Conservation (phyloP, 2,888 invertebrate genomes). For the Pharmacophagus antenor region DNA sequence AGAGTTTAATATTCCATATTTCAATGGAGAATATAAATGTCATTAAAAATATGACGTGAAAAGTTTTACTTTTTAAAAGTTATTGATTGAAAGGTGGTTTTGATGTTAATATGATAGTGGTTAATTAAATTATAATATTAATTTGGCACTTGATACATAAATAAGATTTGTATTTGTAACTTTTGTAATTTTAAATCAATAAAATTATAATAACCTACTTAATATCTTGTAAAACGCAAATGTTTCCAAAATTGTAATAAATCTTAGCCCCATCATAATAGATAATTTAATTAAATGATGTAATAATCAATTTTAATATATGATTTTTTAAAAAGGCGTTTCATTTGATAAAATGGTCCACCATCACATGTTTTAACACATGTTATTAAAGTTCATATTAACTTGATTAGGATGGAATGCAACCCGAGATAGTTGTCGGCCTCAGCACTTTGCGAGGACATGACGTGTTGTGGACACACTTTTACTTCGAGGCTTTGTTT, state of each 20-base stretch:
- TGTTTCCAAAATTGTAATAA: no score
- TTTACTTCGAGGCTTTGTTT: conserved; percentile 45
- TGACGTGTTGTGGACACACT: conserved; percentile 52
- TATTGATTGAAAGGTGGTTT: not conserved
- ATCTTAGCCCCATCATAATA: no score
- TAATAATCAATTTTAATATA: no score
- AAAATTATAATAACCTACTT: no score
- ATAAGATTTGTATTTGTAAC: no score
- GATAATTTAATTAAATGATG: no score
- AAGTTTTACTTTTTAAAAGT: not conserved
- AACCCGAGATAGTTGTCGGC: conserved; percentile 69
- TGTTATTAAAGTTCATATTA: conserved; percentile 25
- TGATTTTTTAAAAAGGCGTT: not conserved
- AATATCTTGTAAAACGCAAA: no score
- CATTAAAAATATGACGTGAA: not conserved
- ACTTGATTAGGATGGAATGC: conserved; percentile 37
- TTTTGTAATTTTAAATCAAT: no score
- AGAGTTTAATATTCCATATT: no score
- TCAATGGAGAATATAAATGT: no score
- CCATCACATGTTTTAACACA: conserved; percentile 7
- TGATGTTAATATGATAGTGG: not conserved
- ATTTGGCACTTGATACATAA: no score
- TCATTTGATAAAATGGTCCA: not conserved
- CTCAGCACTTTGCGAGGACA: conserved; percentile 67
- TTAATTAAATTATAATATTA: no score